phyloP scores from a whole-genome alignment of 1,140 invertebrate species.

The Zeugodacus cucurbitae region DNA sequence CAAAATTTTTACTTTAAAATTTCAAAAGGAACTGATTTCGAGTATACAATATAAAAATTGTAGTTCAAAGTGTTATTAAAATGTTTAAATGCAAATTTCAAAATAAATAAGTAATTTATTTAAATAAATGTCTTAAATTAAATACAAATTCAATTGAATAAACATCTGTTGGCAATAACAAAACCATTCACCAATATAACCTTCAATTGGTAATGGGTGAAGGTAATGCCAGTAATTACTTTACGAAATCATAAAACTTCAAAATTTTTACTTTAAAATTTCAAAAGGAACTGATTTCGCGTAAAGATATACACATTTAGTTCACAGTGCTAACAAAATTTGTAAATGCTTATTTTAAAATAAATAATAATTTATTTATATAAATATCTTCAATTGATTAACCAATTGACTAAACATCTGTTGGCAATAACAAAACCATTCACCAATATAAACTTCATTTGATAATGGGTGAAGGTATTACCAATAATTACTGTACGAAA shows the following conservation, averaged over 20 bases:
- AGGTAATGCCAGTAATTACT: slow-evolving; percentile 17
- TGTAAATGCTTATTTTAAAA: too few species aligned
- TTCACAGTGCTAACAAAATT: too few species aligned
- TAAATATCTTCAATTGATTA: too few species aligned
- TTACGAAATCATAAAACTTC: slow-evolving; percentile 45
- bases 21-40: slow-evolving; percentile 46
- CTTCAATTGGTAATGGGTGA: slow-evolving; percentile 44
- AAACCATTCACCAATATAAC: slow-evolving; percentile 37
- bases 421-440: slow-evolving; percentile 38
- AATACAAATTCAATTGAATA: too few species aligned
- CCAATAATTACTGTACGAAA: slow-evolving; percentile 41
- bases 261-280: slow-evolving; percentile 35
- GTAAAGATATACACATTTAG: too few species aligned
- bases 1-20: slow-evolving; percentile 34
- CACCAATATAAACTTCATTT: slow-evolving; percentile 39
- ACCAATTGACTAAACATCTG: too few species aligned
- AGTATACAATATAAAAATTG: too few species aligned
- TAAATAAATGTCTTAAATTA: too few species aligned
- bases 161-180: neutral
- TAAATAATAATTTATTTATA: too few species aligned
- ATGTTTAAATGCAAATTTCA: too few species aligned
- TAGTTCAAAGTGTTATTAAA: too few species aligned
- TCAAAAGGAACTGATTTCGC: slow-evolving; percentile 46
- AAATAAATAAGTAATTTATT: too few species aligned
- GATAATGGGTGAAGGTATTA: slow-evolving; percentile 42